Percentiles rank a stretch among this genome's conserved stretches.
phyloP scores from a whole-genome alignment of 2,888 invertebrate species.

The Loripinus fragilis region DNA sequence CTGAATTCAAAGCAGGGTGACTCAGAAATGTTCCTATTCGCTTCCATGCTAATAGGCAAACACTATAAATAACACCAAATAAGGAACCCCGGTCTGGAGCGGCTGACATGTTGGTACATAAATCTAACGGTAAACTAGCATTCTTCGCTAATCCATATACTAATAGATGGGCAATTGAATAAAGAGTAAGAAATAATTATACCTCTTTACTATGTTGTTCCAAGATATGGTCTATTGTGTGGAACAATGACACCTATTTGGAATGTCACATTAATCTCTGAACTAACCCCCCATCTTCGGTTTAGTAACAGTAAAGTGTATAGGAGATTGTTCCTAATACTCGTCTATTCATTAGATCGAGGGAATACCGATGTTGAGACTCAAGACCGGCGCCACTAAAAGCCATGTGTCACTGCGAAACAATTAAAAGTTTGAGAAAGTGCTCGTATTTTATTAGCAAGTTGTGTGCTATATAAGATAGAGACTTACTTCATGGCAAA shows the following conservation, averaged over 20 bases:
- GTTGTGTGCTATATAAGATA: constrained; percentile 17
- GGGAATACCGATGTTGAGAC: constrained; percentile 54
- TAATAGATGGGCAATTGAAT: constrained; percentile 42
- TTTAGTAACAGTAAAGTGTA: constrained; percentile 10
- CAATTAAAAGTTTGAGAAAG: constrained; percentile 57
- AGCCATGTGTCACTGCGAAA: constrained; percentile 52
- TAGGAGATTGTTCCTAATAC: neutral
- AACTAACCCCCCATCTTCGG: constrained; percentile 41
- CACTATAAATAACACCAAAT: constrained; percentile 6
- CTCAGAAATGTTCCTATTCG: too few species aligned
- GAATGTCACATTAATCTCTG: constrained; percentile 58
- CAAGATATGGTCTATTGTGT: constrained; percentile 33
- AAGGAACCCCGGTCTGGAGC: neutral
- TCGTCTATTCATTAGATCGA: neutral
- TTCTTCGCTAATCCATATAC: constrained; percentile 34
- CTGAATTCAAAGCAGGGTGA: too few species aligned
- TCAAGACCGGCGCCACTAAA: constrained; percentile 54
- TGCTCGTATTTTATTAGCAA: constrained; percentile 54
- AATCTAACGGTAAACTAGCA: constrained; percentile 16
- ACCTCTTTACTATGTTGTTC: constrained; percentile 46
- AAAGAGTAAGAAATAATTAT: constrained; percentile 46
- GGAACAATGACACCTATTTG: constrained; percentile 41
- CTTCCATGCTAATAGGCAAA: too few species aligned
- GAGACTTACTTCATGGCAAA: constrained; percentile 16
- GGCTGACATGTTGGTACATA: neutral